Base-by-base conservation (phyloP, 2,113 vertebrate species). In the Antechinus stuartii region DNA sequence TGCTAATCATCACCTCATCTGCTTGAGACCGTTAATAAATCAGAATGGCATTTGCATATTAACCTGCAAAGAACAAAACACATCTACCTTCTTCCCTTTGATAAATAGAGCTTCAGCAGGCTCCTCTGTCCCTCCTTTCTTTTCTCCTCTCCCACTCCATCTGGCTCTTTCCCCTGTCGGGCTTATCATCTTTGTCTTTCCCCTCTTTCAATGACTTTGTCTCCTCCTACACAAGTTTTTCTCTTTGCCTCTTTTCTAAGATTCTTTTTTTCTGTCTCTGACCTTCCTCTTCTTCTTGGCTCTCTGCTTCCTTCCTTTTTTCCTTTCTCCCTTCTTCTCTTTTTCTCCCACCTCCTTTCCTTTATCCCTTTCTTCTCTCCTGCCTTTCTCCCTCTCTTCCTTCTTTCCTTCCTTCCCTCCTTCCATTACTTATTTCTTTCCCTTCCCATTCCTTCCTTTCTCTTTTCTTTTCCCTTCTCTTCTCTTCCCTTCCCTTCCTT, bases 1-100 rank as follows among this genome's bases (percentile, higher is more conserved):
- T 97, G 97, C 93, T 97, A 98, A 98, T 98, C 98, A 98, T 97
- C 97, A 98, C 97, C 97, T 98, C 97, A 97, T 97, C 98, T 98
- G 97, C 96, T 98, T 96, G 96, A 98, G 96, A 95, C 90, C 0
- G 90, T 92, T 98, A 97, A 98, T 98, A 98, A 98, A 98, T 97
- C 96, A 98, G 98, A 97, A 98, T 98, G 96, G 89, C 96, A 98
- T 98, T 98, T 98, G 97, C 98, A 97, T 98, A 97, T 98, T 97
- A 98, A 98, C 98, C 97, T 98, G 97, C 96, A 94, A 96, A 98
- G 96, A 97, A 97, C 95, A 97, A 98, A 97, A 96, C 92, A 90
- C 95, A 95, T 96, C 94, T 95, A 97, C 96, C 96, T 95, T 92
- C 96, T 95, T 96, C 50, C n/a, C 27, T 97, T 96, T 97, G 96